phyloP scores from a whole-genome alignment of 1,140 invertebrate species.

The Drosophila ironensis region DNA sequence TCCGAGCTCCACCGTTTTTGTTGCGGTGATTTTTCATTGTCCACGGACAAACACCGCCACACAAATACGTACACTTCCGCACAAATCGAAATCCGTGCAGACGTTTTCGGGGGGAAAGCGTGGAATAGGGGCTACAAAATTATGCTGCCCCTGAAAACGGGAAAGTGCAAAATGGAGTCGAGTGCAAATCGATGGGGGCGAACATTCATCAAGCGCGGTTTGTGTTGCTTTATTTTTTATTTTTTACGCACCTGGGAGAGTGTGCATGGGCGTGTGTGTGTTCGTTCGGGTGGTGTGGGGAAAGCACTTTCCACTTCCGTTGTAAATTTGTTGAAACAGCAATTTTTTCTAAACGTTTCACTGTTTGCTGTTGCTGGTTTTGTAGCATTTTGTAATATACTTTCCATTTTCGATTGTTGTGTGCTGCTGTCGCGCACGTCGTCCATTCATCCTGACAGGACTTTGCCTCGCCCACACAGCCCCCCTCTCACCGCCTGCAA shows the following conservation, averaged over 20 bases:
- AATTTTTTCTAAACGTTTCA: constrained; percentile 74
- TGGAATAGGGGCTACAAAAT: constrained; percentile 36
- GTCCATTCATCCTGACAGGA: constrained; percentile 58
- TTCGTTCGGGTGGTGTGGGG: not conserved
- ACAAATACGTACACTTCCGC: constrained; percentile 32
- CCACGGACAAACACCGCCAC: constrained; percentile 64
- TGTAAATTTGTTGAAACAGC: constrained; percentile 80
- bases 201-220: constrained; percentile 67
- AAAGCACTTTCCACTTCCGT: constrained; percentile 76
- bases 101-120: not conserved
- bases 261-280: not conserved
- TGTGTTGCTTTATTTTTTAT: constrained; percentile 3
- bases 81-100: constrained; percentile 70
- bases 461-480: constrained; percentile 5
- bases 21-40: constrained; percentile 78
- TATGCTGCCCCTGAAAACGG: constrained; percentile 56
- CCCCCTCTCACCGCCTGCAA: not conserved
- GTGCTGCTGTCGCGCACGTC: constrained; percentile 40
- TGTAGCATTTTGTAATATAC: constrained; percentile 73
- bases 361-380: constrained; percentile 45
- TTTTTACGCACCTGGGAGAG: constrained; percentile 15
- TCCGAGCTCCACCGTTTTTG: constrained; percentile 10
- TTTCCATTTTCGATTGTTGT: constrained; percentile 65
- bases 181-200: constrained; percentile 75
- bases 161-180: constrained; percentile 75